Evolutionary conservation across 1,140 invertebrate genomes (phyloP), one percentile per base, ranked within the genome.

Genomic region (Atta cephalotes): DNA sequence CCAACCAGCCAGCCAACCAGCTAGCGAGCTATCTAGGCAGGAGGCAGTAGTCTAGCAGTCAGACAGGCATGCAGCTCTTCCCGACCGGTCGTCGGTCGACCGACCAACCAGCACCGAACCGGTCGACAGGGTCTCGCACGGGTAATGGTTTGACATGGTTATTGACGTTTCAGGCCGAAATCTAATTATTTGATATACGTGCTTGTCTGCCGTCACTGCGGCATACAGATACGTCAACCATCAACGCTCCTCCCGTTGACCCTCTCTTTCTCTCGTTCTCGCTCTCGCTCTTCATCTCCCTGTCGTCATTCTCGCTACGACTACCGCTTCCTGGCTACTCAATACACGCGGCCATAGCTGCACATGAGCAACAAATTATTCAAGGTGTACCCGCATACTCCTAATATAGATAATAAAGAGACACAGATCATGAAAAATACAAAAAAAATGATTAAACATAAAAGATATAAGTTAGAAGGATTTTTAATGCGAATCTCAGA

Each of bases 141-240:
- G 91, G 90, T 94, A 94, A 95, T 95, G 92, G 91, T 94, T 95
- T 94, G 93, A 95, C 93, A 94, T 93, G 95, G 94, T 95, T 95
- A 95, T 95, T 95, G 95, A 95, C 95, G 93, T 95, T 95, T 95
- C 92, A 92, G 92, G 85, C 92, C 88, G 88, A 92, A 95, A 95
- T 95, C 93, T 91, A 95, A 95, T 95, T 95, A 95, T 93, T 93
- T 90, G 91, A 94, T 94, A 93, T 92, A 94, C 94, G 94, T 94
- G 93, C 93, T 90, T 90, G 90, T 93, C 92, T 88, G 90, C 87
- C 89, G 86, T 90, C 90, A 89, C 85, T 78, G 71, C 71, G 87
- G 88, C 89, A 92, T 89, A 92, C 82, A 87, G 87, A 85, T 88
- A 89, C 92, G 90, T 92, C 91, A 91, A 84, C 91, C 87, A 91